Conservation (phyloP, 2,797 vertebrate genomes). For the Mus minutoides region DNA sequence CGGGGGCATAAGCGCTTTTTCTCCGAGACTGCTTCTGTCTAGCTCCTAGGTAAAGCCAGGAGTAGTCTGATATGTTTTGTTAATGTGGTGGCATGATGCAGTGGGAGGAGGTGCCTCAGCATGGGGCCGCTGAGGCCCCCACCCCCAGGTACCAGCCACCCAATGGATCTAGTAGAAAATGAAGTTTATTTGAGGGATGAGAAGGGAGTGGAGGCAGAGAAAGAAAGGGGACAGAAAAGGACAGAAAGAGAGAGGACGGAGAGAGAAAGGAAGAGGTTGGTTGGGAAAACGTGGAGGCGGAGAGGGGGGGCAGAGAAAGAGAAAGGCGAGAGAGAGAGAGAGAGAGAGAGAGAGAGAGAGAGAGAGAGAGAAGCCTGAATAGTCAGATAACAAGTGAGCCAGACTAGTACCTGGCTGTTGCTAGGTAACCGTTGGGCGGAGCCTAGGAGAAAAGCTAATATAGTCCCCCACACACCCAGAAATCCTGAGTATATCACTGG, state of each 20-base stretch:
- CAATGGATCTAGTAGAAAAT: not conserved
- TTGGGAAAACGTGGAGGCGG: not conserved
- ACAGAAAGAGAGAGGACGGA: too few species aligned
- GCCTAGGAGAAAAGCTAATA: not conserved
- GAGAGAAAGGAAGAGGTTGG: not conserved
- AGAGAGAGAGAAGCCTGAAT: not conserved
- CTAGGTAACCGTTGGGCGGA: not conserved
- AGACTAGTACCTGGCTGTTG: not conserved
- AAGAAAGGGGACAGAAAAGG: not conserved
- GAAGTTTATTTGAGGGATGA: not conserved
- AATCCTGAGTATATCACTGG: conserved; percentile 10
- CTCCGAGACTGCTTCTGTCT: conserved; percentile 34
- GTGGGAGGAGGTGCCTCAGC: not conserved
- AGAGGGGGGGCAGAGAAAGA: not conserved
- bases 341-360: too few species aligned
- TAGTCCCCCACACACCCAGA: not conserved
- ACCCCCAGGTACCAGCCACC: not conserved
- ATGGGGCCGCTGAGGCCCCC: not conserved
- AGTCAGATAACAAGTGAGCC: not conserved
- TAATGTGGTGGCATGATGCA: not conserved
- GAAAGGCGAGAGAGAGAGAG: not conserved
- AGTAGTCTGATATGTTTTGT: not conserved
- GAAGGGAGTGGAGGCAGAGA: not conserved
- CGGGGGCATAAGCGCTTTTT: conserved; percentile 52
- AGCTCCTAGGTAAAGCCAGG: conserved; percentile 29